Percentiles rank a stretch among this genome's conserved stretches.
These are phyloP conservation scores for Siniperca knerii DNA, from an alignment of 2,113 vertebrate species.

Conservation along the genomic window DNA sequence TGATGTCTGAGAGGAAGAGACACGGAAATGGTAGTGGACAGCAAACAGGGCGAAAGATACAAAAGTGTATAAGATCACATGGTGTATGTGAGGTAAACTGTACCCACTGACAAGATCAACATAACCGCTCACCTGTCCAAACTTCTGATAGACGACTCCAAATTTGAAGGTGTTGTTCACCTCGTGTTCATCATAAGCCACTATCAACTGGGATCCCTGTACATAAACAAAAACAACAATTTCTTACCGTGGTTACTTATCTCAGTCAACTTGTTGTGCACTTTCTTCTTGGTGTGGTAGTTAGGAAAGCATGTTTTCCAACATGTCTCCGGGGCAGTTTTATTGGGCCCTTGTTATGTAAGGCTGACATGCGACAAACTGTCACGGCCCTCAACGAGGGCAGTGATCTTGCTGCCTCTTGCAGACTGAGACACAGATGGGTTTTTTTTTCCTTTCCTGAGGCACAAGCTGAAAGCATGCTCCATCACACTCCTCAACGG, in stretches of 20 bases:
- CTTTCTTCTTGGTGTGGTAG: background rate
- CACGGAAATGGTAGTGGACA: background rate
- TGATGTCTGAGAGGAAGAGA: slow-evolving; percentile 85
- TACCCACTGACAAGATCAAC: background rate
- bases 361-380: slow-evolving; percentile 63
- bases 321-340: slow-evolving; percentile 50
- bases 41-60: background rate
- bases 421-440: slow-evolving; percentile 64
- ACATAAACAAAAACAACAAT: slow-evolving; percentile 31
- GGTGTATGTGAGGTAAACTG: background rate
- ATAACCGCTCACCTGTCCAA: slow-evolving; percentile 90
- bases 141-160: slow-evolving; percentile 96
- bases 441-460: slow-evolving; percentile 52
- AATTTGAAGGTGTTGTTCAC: slow-evolving; percentile 99
- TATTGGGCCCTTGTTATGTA: slow-evolving; percentile 46
- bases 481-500: slow-evolving; percentile 45
- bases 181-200: slow-evolving; percentile 95
- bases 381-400: slow-evolving; percentile 44
- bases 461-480: slow-evolving; percentile 60
- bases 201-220: slow-evolving; percentile 95
- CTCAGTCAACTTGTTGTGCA: slow-evolving; percentile 1
- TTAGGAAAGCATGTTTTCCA: slow-evolving; percentile 44
- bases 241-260: background rate
- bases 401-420: slow-evolving; percentile 45
- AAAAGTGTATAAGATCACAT: background rate